Base-by-base conservation (phyloP, 2,797 vertebrate species). In the Coendou prehensilis region DNA sequence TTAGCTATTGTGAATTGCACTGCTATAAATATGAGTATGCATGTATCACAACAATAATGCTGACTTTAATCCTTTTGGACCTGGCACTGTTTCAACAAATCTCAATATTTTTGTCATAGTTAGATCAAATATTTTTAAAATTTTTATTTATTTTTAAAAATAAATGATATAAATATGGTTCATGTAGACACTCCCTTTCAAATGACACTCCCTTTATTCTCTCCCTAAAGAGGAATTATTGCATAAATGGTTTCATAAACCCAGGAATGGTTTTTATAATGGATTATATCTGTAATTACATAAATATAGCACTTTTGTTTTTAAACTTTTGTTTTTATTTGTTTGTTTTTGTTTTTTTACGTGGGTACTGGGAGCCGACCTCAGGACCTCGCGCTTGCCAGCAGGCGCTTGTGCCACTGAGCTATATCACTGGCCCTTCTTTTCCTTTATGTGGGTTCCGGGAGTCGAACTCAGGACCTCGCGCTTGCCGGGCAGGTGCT, bases 41-140 rank as follows among this genome's bases (percentile, higher is more conserved):
- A 50, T 76, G 73, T 50, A 30, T 76, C 73, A 76, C 45, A 50
- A 8, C 17, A 47, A 76, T 30, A 28, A 47, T 47, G 41, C 9
- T 47, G 14, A 76, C 26, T 47, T 50, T 76, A 76, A 30, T 50
- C 45, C 45, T 50, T 78, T 52, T 5, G 17, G 75, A 52, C 26
- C 26, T 71, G 76, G 26, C 45, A 56, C 63, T 61, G 61, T 69
- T 86, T 82, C 69, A 86, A 82, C 45, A 95, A 87, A 89, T 64
- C 9, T 45, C 52, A 89, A 47, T 45, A 63, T 86, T 92, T 88
- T 82, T 75, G 28, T 33, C 41, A 69, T 59, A 41, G 10, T 45
- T 88, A 75, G n/a, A 37, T 69, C 45, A 91, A 93, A 67, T 50
- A 18, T 45, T 73, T 76, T 78, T 83, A 54, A 86, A 79, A 84